Conservation (phyloP, 53 echinoderm and acorn worm species). For the Mesocentrotus franciscanus region DNA sequence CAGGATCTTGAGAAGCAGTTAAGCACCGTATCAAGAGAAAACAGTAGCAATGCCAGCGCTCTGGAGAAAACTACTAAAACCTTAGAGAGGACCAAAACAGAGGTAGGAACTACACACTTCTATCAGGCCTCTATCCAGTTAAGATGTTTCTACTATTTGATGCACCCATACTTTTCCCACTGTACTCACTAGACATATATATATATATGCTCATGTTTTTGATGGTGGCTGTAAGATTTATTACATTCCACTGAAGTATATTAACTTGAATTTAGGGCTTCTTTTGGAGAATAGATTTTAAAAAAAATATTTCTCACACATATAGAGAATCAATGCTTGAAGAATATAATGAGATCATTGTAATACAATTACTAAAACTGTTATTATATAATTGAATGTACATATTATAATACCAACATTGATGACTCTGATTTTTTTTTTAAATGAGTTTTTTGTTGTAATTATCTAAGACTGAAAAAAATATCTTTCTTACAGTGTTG, state of each 20-base stretch:
- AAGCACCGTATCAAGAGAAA: constrained; percentile 56
- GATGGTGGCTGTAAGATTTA: neutral
- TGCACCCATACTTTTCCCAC: neutral
- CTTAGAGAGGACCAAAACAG: constrained; percentile 76
- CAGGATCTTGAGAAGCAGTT: constrained; percentile 69
- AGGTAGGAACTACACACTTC: constrained; percentile 66
- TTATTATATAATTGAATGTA: too few species aligned
- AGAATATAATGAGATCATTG: neutral
- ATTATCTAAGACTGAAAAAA: too few species aligned
- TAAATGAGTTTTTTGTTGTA: too few species aligned
- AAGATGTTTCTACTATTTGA: neutral
- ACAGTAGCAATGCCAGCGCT: constrained; percentile 69
- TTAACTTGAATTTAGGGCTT: neutral
- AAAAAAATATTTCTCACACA: neutral
- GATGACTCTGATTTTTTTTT: neutral
- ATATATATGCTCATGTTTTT: neutral
- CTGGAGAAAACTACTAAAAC: constrained; percentile 72
- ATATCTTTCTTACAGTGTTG: too few species aligned
- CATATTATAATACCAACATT: neutral
- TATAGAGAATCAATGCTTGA: neutral
- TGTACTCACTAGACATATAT: neutral
- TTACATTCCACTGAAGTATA: neutral
- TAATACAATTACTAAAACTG: neutral
- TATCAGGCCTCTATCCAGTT: neutral
- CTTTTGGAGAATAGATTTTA: neutral